phyloP scores from a whole-genome alignment of 2,888 invertebrate genomes.

The Taenaris catops region DNA sequence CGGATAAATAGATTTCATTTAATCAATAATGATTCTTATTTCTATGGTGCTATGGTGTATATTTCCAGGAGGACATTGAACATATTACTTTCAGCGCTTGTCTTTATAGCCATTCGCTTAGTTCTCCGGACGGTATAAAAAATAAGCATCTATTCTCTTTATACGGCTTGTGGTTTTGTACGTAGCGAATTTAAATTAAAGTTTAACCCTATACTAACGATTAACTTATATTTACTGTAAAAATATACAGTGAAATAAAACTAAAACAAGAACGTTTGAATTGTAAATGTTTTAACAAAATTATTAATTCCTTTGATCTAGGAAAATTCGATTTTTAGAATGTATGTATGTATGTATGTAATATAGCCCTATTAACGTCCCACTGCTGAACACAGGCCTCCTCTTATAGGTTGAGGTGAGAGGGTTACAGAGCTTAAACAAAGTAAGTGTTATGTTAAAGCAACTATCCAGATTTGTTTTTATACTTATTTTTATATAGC shows the following conservation, averaged over 20 bases:
- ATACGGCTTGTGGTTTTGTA: constrained; percentile 21
- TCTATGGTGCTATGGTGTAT: not conserved
- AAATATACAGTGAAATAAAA: constrained; percentile 4
- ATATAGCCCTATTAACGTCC: too few species aligned
- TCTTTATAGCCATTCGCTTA: constrained; percentile 27
- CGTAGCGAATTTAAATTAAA: constrained; percentile 24
- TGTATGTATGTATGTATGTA: too few species aligned
- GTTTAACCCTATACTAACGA: constrained; percentile 19
- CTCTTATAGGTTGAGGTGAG: too few species aligned
- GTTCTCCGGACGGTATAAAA: constrained; percentile 26
- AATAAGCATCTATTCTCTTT: constrained; percentile 28
- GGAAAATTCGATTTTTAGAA: too few species aligned
- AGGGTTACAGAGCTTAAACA: too few species aligned
- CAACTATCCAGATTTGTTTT: too few species aligned
- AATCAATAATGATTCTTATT: constrained; percentile 20
- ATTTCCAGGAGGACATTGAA: constrained; percentile 4
- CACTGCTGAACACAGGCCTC: too few species aligned
- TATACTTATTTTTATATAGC: too few species aligned
- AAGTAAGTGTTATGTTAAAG: too few species aligned
- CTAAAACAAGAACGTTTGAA: too few species aligned
- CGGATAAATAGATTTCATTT: constrained; percentile 22
- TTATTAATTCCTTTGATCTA: too few species aligned
- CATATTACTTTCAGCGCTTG: constrained; percentile 22
- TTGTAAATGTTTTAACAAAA: too few species aligned
- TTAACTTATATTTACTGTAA: constrained; percentile 13